Base-by-base conservation (phyloP, 2,888 invertebrate species). In the Melangyna quadrimaculata region DNA sequence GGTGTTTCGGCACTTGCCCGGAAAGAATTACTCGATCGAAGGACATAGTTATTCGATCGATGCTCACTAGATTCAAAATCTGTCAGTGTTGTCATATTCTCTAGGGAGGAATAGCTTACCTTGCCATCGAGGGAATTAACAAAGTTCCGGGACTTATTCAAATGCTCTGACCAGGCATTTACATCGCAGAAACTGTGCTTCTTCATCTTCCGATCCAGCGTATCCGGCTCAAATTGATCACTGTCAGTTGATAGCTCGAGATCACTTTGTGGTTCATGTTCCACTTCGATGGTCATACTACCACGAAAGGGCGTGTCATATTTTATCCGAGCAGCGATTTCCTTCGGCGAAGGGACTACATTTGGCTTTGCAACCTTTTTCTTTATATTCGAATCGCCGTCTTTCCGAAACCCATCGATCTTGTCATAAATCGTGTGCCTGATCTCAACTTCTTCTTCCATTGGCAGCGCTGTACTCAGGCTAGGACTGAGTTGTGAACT, bases 221-320 rank as follows among this genome's bases (percentile, higher is more conserved):
- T 97, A 88, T 97, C 97, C 0, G 97, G 97, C 90, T 97, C 97
- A 89, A 96, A 97, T 72, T 95, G 95, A 88, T 96, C 96, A 2
- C 96, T 96, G 48, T 92, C 92, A 0, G 92, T 92, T 7, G 91
- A 91, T 7, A 91, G 88, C 89, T 97, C 97, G 75, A 96, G 94
- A 63, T 96, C 95, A 89, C 96, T 95, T 88, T 95, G 95, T 0
- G 96, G 95, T 22, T 96, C 95, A 90, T 97, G 97, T 90, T 96
- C 95, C 0, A 97, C 96, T 92, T 96, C 96, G 82, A 97, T 97
- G 35, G 96, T 95, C 89, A 97, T 93, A 89, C 96, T 96, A 8
- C 97, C 97, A 37, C 89, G 90, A 89, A 91, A 92, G 0, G 96
- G 96, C 83, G 95, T 95, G 72, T 93, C 94, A 88, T 95, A 94